Base-by-base conservation (phyloP, 1,140 invertebrate species). In the Metopolophium dirhodum region DNA sequence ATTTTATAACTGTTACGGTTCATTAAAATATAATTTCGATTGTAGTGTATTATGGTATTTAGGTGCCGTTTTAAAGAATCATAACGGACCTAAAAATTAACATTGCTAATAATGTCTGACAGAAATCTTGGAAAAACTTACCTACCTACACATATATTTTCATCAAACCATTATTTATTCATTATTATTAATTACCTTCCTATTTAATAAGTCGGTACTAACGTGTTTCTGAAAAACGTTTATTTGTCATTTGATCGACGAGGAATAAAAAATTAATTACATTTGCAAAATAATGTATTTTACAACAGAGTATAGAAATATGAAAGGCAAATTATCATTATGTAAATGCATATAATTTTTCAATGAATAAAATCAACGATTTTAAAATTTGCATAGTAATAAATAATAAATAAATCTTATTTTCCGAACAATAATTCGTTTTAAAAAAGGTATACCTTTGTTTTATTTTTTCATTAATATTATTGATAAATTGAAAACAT, bases 361-460 rank as follows among this genome's bases (percentile, higher is more conserved):
- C 61, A n/a, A 77, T 77, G 14, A 77, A 77, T 77, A 77, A 77
- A 77, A n/a, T n/a, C 61, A n/a, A 77, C 4, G 30, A 20, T 35
- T n/a, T 77, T 14, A n/a, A n/a, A 77, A 77, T 77, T 18, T 77
- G n/a, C 61, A 77, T 77, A n/a, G n/a, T 77, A 54, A 54, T 23
- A 77, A 54, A 77, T 77, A 77, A 77, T 23, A 77, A 54, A 77
- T 77, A 77, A 77, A 77, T 77, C 30, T 77, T n/a, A 77, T 77
- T 77, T 77, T 18, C 30, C 14, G 18, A 77, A 77, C 9, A 77
- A 77, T 77, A 77, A 77, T n/a, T 77, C 11, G n/a, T 18, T 20
- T 68, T n/a, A n/a, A 30, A n/a, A n/a, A 77, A n/a, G 4, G 30
- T 77, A 77, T 77, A 77, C 61, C 61, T 77, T 35, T 77, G 61